Base-by-base conservation (phyloP, 2,113 vertebrate species). In the Dermatemys mawii region DNA sequence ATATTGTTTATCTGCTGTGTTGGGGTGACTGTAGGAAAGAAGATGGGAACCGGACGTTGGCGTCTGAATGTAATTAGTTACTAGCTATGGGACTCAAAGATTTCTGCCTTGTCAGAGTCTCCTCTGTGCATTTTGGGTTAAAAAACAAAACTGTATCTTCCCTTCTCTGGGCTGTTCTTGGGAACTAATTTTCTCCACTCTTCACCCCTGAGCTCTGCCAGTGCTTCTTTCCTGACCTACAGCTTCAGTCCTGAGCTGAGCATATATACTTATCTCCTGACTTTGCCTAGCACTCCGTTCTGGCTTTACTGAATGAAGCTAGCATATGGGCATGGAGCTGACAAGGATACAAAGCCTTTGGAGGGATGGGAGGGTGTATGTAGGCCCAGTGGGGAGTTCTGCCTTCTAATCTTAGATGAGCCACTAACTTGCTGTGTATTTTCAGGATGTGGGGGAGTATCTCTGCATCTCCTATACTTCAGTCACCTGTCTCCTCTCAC, bases 191-290 rank as follows among this genome's bases (percentile, higher is more conserved):
- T 92, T 4, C 57, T 70, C 53, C 80, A 21, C 49, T 78, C 57
- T 88, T 53, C 88, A 81, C 60, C 38, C 3, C 53, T 2, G 51
- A 84, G 89, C 63, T 94, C 91, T 82, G 82, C 91, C 9, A 1
- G 90, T 96, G 95, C 91, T 96, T 76, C 38, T 26, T 92, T 94
- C 80, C 32, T 2, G 1, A 93, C 88, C 84, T 94, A 82, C 78
- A 76, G 46, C 94, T 82, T 46, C 24, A 41, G 13, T 76, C 22
- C 41, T 46, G 73, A 76, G 13, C 41, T 53, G 46, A 8, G 22
- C 41, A 27, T 46, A 46, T 26, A 82, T 11, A 1, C 76, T 79
- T 87, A 83, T 85, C 80, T 93, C 84, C 86, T 53, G n/a, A 83
- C 93, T 90, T 0, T 78, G 80, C 73, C 83, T 51, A 79, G 86